Evolutionary conservation across 1,140 invertebrate species (phyloP), one percentile per base, ranked within the genome.

Genomic region (Bombus waltoni): DNA sequence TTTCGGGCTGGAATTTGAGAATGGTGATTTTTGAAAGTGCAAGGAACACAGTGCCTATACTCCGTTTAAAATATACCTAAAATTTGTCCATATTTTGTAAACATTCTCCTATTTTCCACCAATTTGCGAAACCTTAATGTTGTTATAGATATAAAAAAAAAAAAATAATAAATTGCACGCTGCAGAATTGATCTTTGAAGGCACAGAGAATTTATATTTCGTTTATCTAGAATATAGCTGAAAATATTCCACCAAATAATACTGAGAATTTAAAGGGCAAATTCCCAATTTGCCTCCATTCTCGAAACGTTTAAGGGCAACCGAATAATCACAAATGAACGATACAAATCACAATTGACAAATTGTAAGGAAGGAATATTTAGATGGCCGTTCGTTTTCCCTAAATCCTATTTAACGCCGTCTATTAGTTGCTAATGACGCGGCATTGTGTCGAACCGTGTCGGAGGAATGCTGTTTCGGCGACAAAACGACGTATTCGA

Each of bases 361-460:
- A 79, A 79, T 79, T 68, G 42, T 22, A 18, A 68, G 32, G 40
- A 25, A 38, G 18, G 42, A 47, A 68, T 47, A 2, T 18, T 4
- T 28, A 6, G 28, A 66, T 28, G 35, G n/a, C 42, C 47, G n/a
- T 13, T 42, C 28, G n/a, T 44, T 25, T 2, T 18, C 25, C 47
- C 4, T 0, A 68, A 83, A 71, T 83, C 72, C 73, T 47, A 62
- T 59, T 86, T 83, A 74, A 77, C 57, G 10, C 11, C 72, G 57
- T 62, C 82, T 68, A 86, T 76, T 72, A 72, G 40, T 57, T 11
- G 62, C 47, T 83, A 85, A 81, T 81, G 70, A 85, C 79, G 38
- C 1, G 15, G 42, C 57, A 83, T 87, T 87, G 25, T 77, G 42
- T 10, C 47, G 65, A 9, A 0, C 42, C 78, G 2, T 44, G 40